Evolutionary conservation across 2,113 vertebrate species (phyloP), one percentile per base, ranked within the genome.

Genomic region (Picathartes gymnocephalus): DNA sequence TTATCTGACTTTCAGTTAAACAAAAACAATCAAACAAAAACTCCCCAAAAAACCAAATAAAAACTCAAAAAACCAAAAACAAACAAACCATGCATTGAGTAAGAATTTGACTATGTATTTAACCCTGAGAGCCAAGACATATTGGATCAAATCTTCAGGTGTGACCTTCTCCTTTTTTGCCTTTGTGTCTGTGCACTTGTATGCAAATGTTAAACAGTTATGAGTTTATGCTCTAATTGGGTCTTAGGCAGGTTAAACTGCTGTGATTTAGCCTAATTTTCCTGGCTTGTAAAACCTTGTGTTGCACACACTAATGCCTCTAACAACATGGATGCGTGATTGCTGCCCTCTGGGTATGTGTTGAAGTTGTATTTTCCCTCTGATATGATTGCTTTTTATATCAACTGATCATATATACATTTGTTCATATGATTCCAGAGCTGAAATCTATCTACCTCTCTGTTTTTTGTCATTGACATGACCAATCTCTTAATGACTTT

Each of bases 21-120:
- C 5, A 78, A 35, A 61, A 18, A 44, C 44, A 15, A n/a, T n/a
- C 39, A 39, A 39, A 39, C 39, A 39, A 39, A 39, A 39, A 39
- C 39, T 11, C 9, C 39, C 39, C 39, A 39, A 39, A 39, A 39
- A n/a, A n/a, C n/a, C 39, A 9, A 39, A 39, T 39, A 39, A 39
- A 39, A 39, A 39, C 39, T n/a, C 5, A 78, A 35, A 61, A 18
- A 44, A n/a, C 19, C 44, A 15, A 15, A 6, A 40, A 15, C 11
- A 15, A 4, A 3, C 22, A 24, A 50, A 24, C 45, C 3, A 56
- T 10, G 2, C 5, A 44, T 35, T 2, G 2, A 30, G 53, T 53
- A 83, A 62, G 31, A 80, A 74, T 51, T 5, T 56, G 7, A 2
- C 11, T 40, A 4, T 11, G 6, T 39, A 35, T 13, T 86, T n/a